Evolutionary conservation across 1,140 invertebrate genomes (phyloP).

Genomic region (Calliphora vicina): DNA sequence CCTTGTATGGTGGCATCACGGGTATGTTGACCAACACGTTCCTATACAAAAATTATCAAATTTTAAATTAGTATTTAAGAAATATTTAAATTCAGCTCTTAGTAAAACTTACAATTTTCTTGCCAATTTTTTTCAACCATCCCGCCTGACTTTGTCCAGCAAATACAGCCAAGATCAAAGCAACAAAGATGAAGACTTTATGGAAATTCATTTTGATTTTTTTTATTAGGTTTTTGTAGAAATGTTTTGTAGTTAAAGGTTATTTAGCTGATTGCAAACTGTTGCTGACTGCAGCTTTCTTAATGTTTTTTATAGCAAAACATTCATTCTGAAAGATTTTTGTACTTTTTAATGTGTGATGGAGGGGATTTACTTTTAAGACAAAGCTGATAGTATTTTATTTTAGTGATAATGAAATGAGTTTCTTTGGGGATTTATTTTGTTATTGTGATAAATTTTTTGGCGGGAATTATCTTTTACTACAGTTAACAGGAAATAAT

Average conservation of each 20-base stretch:
- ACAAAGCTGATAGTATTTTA: too few relatives aligned
- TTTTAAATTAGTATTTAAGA: too few relatives aligned
- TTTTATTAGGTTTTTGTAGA: neutral
- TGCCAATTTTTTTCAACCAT: constrained; percentile 55
- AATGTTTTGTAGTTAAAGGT: neutral
- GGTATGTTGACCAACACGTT: neutral
- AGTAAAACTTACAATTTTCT: constrained; percentile 44
- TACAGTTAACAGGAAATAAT: too few relatives aligned
- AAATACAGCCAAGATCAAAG: constrained; percentile 49
- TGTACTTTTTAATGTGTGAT: neutral
- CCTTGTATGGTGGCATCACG: neutral
- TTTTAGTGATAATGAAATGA: too few relatives aligned
- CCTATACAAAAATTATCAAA: neutral
- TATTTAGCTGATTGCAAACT: neutral
- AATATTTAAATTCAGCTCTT: too few relatives aligned
- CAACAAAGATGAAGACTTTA: constrained; percentile 54
- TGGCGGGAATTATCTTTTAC: too few relatives aligned
- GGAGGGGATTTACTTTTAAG: too few relatives aligned
- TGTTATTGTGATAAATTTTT: too few relatives aligned
- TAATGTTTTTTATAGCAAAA: neutral
- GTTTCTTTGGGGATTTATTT: too few relatives aligned
- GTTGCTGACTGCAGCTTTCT: neutral
- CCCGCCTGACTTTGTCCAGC: constrained; percentile 52
- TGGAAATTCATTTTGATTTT: constrained; percentile 53
- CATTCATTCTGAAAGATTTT: neutral